phyloP scores from a whole-genome alignment of 2,797 vertebrate species.

The Hirundo rustica region DNA sequence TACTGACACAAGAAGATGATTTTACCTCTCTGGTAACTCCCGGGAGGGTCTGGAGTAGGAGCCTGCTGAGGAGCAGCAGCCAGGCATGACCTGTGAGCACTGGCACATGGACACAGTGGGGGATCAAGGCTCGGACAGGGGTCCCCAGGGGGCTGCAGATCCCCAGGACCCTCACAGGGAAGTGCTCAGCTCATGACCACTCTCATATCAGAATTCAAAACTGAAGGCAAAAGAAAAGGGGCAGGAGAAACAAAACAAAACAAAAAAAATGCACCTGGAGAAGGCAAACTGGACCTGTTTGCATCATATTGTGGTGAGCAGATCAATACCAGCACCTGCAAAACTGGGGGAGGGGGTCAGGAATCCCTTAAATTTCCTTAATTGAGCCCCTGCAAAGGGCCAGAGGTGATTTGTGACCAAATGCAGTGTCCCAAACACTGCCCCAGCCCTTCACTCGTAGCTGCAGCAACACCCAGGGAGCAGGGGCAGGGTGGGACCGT shows the following conservation, averaged over 20 bases:
- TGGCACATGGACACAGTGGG: not conserved
- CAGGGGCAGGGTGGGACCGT: fast-evolving
- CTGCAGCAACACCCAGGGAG: not conserved
- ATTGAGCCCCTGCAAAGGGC: not conserved
- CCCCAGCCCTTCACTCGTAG: not conserved
- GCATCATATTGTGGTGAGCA: not conserved
- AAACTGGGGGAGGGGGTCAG: not conserved
- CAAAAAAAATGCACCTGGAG: fast-evolving
- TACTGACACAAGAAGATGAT: not conserved
- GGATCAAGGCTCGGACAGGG: not conserved
- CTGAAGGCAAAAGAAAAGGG: not conserved
- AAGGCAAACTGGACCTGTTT: not conserved
- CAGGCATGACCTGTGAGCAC: fast-evolving
- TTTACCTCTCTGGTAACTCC: not conserved
- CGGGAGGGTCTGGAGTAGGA: not conserved
- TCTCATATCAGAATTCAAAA: not conserved
- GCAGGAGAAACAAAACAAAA: not conserved
- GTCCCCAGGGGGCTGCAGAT: not conserved
- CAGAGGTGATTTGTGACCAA: fast-evolving
- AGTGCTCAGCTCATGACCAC: fast-evolving
- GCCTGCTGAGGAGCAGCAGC: not conserved
- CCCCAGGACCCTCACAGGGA: not conserved
- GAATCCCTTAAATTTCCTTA: no score
- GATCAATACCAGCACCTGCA: not conserved
- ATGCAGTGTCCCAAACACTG: not conserved